Base-by-base conservation (phyloP, 2,888 invertebrate species). In the Calliscelio sp. region DNA sequence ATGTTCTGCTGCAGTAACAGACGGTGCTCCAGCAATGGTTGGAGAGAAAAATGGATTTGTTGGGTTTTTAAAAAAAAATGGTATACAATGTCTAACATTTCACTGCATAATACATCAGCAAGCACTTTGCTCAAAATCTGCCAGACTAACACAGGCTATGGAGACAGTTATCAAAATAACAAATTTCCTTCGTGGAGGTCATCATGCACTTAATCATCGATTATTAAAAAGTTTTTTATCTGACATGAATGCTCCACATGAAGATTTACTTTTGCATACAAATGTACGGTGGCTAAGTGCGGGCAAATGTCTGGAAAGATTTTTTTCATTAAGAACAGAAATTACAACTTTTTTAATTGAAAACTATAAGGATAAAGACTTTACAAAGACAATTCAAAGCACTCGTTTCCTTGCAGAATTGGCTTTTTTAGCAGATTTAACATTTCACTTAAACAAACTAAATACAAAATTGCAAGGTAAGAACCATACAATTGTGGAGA, bases 81-180 rank as follows among this genome's bases (percentile, higher is more conserved):
- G 65, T 35, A 80, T 73, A 18, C 35, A 63, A 16, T 80, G 73
- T 59, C 25, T 51, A 25, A 38, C 57, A 18, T 73, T 53, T 5
- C 61, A 74, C n/a, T 81, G 74, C n/a, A 51, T 74, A 3, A 66
- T 81, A 32, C 68, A 81, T 38, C 74, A 81, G 44, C 57, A 75
- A 68, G 35, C 75, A 7, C 22, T 79, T 10, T 63, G 63, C 63
- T 28, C 63, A 0, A 63, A 63, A 53, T 20, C 25, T 11, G 25
- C 10, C 32, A 18, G 20, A 28, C 44, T 79, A 10, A 38, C 14
- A 11, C 18, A 10, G 10, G 38, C 38, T 5, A 79, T 63, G 63
- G 11, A 28, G 4, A 7, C 10, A 7, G 63, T 71, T 2, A 20
- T 32, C 6, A 63, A 53, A 63, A 80, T 80, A 20, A 65, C 18